phyloP scores from a whole-genome alignment of 2,113 vertebrate species.

The Phodopus roborovskii region DNA sequence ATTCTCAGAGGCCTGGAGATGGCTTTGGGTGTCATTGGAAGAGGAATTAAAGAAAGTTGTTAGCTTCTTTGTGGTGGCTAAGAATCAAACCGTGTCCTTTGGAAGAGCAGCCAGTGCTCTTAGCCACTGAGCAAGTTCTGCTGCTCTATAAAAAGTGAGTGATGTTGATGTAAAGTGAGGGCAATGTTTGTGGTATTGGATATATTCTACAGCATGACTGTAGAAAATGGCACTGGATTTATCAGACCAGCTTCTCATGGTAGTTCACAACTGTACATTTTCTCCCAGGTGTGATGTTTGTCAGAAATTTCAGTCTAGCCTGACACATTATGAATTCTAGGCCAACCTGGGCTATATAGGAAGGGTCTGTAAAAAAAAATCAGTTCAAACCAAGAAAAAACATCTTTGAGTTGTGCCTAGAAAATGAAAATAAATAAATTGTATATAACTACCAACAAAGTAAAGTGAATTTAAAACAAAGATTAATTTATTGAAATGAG shows the following conservation, averaged over 20 bases:
- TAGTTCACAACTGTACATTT: background rate
- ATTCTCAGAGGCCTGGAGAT: background rate
- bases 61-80: background rate
- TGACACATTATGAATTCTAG: background rate
- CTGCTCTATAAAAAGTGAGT: background rate
- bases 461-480: background rate
- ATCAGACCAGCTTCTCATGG: background rate
- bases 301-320: background rate
- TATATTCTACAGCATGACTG: background rate
- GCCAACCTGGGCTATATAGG: background rate
- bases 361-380: background rate
- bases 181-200: background rate
- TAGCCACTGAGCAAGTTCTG: background rate
- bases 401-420: background rate
- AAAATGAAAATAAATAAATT: background rate
- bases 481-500: background rate
- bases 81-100: background rate
- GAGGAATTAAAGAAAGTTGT: background rate
- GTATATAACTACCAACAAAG: background rate
- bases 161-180: background rate
- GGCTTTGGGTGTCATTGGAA: background rate
- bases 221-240: background rate
- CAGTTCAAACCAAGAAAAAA: background rate
- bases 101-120: background rate
- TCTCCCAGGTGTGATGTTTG: background rate